Evolutionary conservation across 2,888 invertebrate species (phyloP), one percentile per base, ranked within the genome.

Genomic region (Lepidonotus clava): DNA sequence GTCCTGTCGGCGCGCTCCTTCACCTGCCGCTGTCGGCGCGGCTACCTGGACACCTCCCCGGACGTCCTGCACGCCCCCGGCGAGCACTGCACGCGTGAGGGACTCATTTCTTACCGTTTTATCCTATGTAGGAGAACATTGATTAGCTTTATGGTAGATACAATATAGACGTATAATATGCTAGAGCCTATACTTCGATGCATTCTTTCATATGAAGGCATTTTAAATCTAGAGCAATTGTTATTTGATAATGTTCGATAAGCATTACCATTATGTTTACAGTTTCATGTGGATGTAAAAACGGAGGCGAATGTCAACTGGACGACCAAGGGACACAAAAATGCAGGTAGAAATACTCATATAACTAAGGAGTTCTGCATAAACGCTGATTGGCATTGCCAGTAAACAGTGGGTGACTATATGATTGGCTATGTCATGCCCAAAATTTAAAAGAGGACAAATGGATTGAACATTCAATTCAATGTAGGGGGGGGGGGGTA

Each of bases 1-100:
- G 36, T 71, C 36, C 34, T 71, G 71, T 71, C 71, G 5, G 71
- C 38, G 84, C 80, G 87, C 0, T 87, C 87, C 0, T 89, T 89
- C 77, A 85, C 89, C n/a, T 90, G 90, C 76, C 87, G 86, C 4
- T 90, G 90, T 66, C 67, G 86, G 14, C 85, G 85, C 24, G 90
- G 90, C 0, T 90, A 87, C 76, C 87, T 86, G 41, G 90, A 90
- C 87, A 71, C 87, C 8, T 88, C 89, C 0, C 89, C 88, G 32
- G 89, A 88, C 83, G 51, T 88, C 36, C 85, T 76, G 24, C 34
- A 85, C n/a, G 71, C 88, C 2, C 89, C 89, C 0, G 90, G 90
- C 24, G 90, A 90, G 61, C 21, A 38, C 0, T 90, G 90, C 56
- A 83, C 86, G 36, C 87, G 90, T 90, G 83, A 66, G 87, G 80